Evolutionary conservation across 2,888 invertebrate species (phyloP).

Genomic region (Pachycephus smyrnensis): DNA sequence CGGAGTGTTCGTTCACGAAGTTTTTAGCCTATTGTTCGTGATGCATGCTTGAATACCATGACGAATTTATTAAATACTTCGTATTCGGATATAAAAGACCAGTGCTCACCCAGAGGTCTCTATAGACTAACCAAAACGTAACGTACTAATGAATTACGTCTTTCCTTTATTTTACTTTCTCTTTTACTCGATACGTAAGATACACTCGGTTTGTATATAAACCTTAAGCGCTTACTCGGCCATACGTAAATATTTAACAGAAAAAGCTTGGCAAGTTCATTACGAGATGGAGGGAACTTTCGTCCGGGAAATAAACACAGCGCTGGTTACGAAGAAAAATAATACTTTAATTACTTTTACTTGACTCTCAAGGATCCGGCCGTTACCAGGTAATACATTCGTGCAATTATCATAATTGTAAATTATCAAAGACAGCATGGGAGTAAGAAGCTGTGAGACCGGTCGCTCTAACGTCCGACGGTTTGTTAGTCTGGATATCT

Average conservation of each 20-base stretch:
- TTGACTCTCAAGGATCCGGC: neutral
- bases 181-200: too few species aligned
- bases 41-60: too few species aligned
- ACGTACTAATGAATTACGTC: too few species aligned
- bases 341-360: constrained; percentile 3
- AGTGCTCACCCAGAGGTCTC: too few species aligned
- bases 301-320: neutral
- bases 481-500: neutral
- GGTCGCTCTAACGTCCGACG: constrained; percentile 8
- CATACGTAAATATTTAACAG: neutral
- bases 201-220: too few species aligned
- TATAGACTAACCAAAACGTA: too few species aligned
- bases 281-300: neutral
- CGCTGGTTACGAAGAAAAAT: neutral
- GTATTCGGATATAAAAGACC: too few species aligned
- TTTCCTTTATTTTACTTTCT: too few species aligned
- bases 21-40: too few species aligned
- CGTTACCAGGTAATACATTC: neutral
- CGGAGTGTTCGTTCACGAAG: too few species aligned
- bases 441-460: constrained; percentile 21
- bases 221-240: neutral
- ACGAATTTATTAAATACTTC: too few species aligned
- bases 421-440: constrained; percentile 21
- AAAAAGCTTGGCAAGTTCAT: neutral
- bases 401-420: constrained; percentile 27